A percentile compares a stretch with the other conserved stretches of the same genome.
These are phyloP conservation scores for Phrynocephalus guinanensis DNA, from an alignment of 2,797 vertebrate species.

Conservation along the genomic window DNA sequence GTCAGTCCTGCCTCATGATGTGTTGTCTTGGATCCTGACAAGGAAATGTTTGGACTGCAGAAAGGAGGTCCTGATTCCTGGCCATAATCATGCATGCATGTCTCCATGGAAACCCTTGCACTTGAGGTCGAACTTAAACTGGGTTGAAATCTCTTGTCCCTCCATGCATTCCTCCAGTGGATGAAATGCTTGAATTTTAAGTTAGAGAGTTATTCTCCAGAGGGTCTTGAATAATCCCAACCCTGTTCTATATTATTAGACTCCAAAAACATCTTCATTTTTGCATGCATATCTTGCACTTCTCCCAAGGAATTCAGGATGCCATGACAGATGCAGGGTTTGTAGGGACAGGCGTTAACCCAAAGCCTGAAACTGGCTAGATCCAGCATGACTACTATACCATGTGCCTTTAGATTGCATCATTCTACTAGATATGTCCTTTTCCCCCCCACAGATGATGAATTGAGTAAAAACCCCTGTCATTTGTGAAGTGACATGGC, in stretches of 20 bases:
- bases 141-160: background rate
- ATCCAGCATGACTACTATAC: background rate
- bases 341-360: too few relatives aligned
- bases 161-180: background rate
- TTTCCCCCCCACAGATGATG: background rate
- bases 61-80: background rate
- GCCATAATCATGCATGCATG: background rate
- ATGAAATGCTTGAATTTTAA: background rate
- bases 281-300: background rate
- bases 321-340: background rate
- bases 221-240: background rate
- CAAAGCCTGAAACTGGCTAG: background rate
- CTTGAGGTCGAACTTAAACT: background rate
- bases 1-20: background rate
- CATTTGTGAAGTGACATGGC: background rate
- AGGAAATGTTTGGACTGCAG: background rate
- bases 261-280: background rate
- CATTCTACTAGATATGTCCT: background rate
- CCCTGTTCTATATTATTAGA: background rate
- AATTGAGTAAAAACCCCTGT: background rate
- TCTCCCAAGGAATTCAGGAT: background rate
- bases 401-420: background rate
- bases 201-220: background rate
- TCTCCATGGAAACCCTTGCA: background rate
- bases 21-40: background rate